Evolutionary conservation across 2,113 vertebrate genomes (phyloP).

Genomic region (Atherinomorus stipes): DNA sequence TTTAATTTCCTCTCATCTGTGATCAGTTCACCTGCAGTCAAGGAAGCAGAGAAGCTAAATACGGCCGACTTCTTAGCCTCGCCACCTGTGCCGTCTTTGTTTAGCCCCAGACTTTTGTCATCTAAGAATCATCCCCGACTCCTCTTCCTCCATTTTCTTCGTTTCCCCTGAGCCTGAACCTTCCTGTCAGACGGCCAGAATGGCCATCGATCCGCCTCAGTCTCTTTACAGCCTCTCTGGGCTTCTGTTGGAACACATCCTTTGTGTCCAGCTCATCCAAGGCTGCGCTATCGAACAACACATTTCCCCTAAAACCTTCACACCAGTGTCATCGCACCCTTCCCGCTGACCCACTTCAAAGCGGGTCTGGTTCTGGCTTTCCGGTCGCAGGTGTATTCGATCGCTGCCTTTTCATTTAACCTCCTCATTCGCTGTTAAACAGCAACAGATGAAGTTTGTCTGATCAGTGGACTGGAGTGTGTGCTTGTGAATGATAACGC

Average conservation of each 20-base stretch:
- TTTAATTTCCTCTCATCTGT: too few species aligned
- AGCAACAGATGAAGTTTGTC: slow-evolving; percentile 27
- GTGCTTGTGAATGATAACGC: slow-evolving; percentile 23
- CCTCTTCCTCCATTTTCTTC: background rate
- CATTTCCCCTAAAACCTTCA: slow-evolving; percentile 15
- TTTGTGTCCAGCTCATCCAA: slow-evolving; percentile 16
- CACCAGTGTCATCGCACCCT: background rate
- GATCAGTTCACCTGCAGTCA: too few species aligned
- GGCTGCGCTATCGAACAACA: slow-evolving; percentile 1
- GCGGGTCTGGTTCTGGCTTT: background rate
- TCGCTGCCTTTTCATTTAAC: slow-evolving; percentile 16
- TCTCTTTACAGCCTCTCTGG: background rate
- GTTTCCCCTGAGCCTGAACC: background rate
- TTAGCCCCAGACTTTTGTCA: too few species aligned
- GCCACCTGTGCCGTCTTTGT: too few species aligned
- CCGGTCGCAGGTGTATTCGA: slow-evolving; percentile 12
- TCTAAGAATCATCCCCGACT: background rate
- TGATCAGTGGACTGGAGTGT: slow-evolving; percentile 3
- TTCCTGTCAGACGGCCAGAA: slow-evolving; percentile 20
- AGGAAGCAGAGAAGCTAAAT: too few species aligned
- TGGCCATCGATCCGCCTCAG: slow-evolving; percentile 44
- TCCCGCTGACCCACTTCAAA: background rate
- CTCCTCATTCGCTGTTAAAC: slow-evolving; percentile 29
- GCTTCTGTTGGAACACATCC: slow-evolving; percentile 27
- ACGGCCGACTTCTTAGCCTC: too few species aligned